A percentile compares a stretch with the other conserved stretches of the same genome.
These are phyloP conservation scores for Laodelphax striatellus DNA, from an alignment of 1,140 invertebrate genomes.

Conservation along the genomic window DNA sequence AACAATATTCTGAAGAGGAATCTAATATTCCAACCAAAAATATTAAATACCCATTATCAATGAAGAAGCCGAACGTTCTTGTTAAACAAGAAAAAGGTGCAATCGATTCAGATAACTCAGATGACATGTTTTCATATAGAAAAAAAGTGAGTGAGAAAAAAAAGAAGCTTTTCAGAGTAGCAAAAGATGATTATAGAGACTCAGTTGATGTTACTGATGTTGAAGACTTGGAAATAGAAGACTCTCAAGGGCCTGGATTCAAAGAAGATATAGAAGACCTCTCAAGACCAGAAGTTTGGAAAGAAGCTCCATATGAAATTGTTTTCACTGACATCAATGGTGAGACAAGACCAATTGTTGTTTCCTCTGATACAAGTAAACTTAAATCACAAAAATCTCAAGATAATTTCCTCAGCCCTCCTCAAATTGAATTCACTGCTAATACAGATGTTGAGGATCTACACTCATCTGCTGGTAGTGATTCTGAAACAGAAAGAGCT, in stretches of 20 bases:
- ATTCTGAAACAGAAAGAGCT: neutral
- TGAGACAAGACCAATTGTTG: conserved; percentile 8
- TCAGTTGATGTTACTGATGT: conserved; percentile 11
- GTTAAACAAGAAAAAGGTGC: no score
- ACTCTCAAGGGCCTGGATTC: neutral
- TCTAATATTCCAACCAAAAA: neutral
- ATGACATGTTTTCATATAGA: no score
- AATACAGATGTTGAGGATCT: conserved; percentile 10
- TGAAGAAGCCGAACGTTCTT: no score
- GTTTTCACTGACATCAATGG: conserved; percentile 17
- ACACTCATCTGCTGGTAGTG: neutral
- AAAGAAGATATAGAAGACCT: no score
- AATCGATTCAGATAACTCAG: no score
- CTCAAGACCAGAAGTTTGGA: neutral
- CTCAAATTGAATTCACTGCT: neutral
- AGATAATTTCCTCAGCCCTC: neutral
- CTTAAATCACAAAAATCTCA: no score
- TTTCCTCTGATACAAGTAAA: conserved; percentile 9
- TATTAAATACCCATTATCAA: no score
- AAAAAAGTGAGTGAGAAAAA: no score
- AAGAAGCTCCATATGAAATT: conserved; percentile 13
- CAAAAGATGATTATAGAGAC: no score
- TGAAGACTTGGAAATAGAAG: conserved; percentile 19
- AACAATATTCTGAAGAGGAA: neutral
- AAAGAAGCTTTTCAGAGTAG: no score